Evolutionary conservation across 2,113 vertebrate genomes (phyloP), one percentile per base, ranked within the genome.

Genomic region (Cettia cetti): DNA sequence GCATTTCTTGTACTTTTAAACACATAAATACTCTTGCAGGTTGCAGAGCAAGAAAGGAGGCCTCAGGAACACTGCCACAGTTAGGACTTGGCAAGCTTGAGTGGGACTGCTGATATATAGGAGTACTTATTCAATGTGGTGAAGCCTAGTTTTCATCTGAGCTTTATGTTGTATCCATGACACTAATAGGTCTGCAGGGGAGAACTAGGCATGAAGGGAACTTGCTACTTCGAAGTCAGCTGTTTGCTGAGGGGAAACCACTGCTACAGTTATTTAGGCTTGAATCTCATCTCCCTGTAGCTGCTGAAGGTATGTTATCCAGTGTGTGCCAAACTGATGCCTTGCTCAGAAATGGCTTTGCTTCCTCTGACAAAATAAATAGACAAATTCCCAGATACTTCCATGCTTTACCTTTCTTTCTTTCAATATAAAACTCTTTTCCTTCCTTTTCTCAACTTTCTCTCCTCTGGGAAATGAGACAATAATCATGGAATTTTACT

Each of bases 101-200:
- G 37, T 16, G 31, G 54, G 68, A 61, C 40, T 40, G 59, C 71
- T 92, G 86, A 92, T 86, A 82, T 57, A 89, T 89, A 40, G 68
- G 37, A 74, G 40, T 47, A 65, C 40, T 86, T 90, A 83, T 24
- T 65, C 85, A 89, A 24, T 42, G 64, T 54, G 59, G 53, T 92
- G 68, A 95, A 94, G 71, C 45, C 63, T 50, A 77, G 76, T 74
- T 90, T 95, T 94, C 82, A 80, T 92, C 37, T 82, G 49, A 94
- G 49, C 71, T 88, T 82, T 86, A 80, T 65, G 45, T 31, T 77
- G 71, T 57, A 92, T 81, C 50, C 64, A 89, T 84, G 82, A 68
- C 57, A 72, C 56, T 88, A 91, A 95, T 83, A 14, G 24, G n/a
- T 44, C 50, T 95, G 72, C 63, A 86, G 61, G 64, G 23, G 33